These are phyloP conservation scores for Rambutsinella grinnellia DNA, from an alignment of 2,888 invertebrate species.

Conservation along the genomic window DNA sequence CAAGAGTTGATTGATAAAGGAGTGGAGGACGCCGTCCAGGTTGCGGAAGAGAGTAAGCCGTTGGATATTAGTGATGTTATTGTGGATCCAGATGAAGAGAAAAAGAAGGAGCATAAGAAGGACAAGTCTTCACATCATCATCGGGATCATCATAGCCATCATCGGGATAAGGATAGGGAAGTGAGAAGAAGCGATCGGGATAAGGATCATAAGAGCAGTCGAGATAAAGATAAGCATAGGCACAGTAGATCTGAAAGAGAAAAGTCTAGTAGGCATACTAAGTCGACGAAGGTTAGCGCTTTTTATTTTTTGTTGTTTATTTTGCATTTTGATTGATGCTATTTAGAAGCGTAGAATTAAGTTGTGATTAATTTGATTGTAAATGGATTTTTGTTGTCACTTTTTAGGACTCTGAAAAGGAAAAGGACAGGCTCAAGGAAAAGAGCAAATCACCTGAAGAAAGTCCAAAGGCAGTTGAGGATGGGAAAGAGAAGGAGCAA, in stretches of 20 bases:
- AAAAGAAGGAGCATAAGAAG: conserved; percentile 35
- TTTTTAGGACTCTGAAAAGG: conserved; percentile 39
- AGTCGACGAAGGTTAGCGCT: conserved; percentile 29
- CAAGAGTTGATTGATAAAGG: conserved; percentile 63
- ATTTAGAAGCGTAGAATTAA: neutral
- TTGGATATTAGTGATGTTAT: conserved; percentile 56
- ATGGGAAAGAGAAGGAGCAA: conserved; percentile 5
- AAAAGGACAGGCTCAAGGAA: conserved; percentile 60
- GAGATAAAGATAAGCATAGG: conserved; percentile 35
- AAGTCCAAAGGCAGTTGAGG: conserved; percentile 9
- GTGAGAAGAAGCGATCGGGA: conserved; percentile 61
- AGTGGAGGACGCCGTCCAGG: conserved; percentile 59
- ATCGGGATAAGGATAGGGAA: conserved; percentile 64
- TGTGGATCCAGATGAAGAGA: conserved; percentile 45
- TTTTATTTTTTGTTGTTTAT: conserved; percentile 23
- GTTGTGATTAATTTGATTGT: neutral
- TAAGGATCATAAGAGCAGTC: conserved; percentile 53
- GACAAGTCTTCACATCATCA: conserved; percentile 54
- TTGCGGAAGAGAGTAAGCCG: conserved; percentile 58
- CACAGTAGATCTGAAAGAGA: conserved; percentile 46
- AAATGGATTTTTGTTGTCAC: neutral
- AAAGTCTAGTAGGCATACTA: conserved; percentile 40
- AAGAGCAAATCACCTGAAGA: conserved; percentile 66
- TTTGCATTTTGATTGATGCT: too few species aligned
- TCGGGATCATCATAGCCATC: conserved; percentile 66